Conservation (phyloP, 2,113 vertebrate species). For the Alectura lathami region DNA sequence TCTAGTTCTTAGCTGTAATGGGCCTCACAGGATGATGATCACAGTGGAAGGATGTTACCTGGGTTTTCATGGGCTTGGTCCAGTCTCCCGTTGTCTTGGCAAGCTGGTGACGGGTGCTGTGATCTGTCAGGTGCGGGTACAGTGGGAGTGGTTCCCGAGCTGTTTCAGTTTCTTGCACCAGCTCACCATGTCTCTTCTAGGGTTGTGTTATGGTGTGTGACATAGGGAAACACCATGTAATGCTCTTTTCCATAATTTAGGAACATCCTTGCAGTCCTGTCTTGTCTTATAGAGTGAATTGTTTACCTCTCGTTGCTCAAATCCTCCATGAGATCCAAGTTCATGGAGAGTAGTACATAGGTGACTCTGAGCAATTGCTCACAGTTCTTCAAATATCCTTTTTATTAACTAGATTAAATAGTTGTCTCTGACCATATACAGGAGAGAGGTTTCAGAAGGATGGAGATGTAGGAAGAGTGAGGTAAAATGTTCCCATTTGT, state of each 20-base stretch:
- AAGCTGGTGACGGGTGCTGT: neutral
- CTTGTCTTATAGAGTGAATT: neutral
- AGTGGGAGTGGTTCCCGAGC: neutral
- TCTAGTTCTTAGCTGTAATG: neutral
- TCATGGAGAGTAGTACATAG: fast-evolving
- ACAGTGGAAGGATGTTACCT: neutral
- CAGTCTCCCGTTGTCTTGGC: neutral
- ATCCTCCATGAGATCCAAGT: neutral
- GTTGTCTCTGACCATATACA: neutral
- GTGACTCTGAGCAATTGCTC: neutral
- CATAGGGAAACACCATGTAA: neutral
- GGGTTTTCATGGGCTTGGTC: neutral
- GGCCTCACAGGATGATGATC: neutral
- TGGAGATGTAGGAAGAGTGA: neutral
- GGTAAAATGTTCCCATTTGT: neutral
- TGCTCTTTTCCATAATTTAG: neutral
- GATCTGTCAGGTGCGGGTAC: fast-evolving
- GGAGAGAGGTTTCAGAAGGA: neutral
- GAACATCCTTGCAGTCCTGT: neutral
- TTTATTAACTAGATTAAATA: neutral
- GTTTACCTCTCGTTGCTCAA: neutral
- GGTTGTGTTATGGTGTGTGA: neutral
- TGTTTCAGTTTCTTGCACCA: neutral
- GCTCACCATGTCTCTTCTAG: fast-evolving
- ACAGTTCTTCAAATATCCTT: neutral